Conservation (phyloP, 2,113 vertebrate species). For the Caretta caretta region DNA sequence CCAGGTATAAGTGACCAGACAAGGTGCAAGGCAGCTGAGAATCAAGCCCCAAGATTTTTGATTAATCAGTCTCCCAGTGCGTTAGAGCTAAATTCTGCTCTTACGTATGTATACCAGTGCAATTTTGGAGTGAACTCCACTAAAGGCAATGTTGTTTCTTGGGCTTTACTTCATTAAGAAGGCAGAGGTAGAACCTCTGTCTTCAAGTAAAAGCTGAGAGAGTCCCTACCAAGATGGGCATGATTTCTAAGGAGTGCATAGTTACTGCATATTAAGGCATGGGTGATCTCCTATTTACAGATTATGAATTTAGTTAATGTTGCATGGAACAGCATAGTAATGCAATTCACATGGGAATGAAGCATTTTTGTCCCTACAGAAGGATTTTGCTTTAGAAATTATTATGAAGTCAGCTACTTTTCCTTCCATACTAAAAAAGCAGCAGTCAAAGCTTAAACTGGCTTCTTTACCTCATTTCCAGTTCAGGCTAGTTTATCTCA, state of each 20-base stretch:
- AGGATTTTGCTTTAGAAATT: conserved; percentile 9
- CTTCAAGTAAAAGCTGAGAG: background rate
- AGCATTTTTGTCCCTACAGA: conserved; percentile 21
- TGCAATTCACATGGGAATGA: background rate
- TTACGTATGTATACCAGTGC: background rate
- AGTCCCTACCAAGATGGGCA: background rate
- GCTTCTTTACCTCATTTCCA: conserved; percentile 5
- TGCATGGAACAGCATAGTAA: background rate
- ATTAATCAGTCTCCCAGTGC: background rate
- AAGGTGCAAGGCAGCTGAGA: accelerated
- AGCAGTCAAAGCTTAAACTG: conserved; percentile 16
- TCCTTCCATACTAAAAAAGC: background rate
- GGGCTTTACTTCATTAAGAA: background rate
- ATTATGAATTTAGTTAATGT: conserved; percentile 11
- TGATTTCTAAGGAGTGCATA: background rate
- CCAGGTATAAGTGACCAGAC: accelerated
- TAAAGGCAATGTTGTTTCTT: background rate
- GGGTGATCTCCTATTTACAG: background rate
- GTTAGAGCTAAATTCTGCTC: background rate
- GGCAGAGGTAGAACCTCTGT: background rate
- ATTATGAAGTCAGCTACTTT: background rate
- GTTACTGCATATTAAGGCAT: background rate
- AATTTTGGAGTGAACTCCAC: accelerated
- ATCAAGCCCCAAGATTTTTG: background rate
- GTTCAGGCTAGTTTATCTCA: conserved; percentile 46